Evolutionary conservation across 2,113 vertebrate species (phyloP).

Genomic region (Isurus oxyrinchus): DNA sequence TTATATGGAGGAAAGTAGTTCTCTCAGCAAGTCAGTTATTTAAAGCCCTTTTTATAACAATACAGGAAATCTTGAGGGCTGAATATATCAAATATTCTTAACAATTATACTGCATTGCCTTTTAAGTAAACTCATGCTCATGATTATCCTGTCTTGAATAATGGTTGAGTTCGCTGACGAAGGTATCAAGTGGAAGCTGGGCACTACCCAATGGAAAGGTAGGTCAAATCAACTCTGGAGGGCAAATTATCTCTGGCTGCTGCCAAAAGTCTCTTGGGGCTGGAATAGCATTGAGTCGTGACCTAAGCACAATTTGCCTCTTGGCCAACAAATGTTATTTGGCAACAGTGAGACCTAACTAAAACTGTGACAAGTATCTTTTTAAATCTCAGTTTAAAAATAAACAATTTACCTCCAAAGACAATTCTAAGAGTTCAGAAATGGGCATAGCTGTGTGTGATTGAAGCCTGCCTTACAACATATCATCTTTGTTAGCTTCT

Average conservation of each 20-base stretch:
- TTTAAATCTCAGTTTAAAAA: not conserved
- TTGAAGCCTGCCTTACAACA: not conserved
- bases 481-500: not conserved
- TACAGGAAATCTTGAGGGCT: not conserved
- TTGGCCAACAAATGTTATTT: not conserved
- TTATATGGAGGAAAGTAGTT: not conserved
- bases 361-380: no score
- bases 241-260: not conserved
- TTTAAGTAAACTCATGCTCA: not conserved
- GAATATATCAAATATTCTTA: not conserved
- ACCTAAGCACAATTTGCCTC: not conserved
- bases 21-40: not conserved
- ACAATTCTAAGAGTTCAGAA: not conserved
- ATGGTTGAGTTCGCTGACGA: not conserved
- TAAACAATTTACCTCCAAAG: not conserved
- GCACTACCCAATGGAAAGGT: not conserved
- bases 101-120: not conserved
- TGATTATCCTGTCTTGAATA: not conserved
- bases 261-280: not conserved
- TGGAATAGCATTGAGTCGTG: not conserved
- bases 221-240: constrained; percentile 8
- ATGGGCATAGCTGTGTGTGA: not conserved
- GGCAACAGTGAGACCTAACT: not conserved
- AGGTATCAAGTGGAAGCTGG: not conserved
- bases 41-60: not conserved